Evolutionary conservation across 2,888 invertebrate species (phyloP), one percentile per base, ranked within the genome.

Genomic region (Macroteleia sp.): DNA sequence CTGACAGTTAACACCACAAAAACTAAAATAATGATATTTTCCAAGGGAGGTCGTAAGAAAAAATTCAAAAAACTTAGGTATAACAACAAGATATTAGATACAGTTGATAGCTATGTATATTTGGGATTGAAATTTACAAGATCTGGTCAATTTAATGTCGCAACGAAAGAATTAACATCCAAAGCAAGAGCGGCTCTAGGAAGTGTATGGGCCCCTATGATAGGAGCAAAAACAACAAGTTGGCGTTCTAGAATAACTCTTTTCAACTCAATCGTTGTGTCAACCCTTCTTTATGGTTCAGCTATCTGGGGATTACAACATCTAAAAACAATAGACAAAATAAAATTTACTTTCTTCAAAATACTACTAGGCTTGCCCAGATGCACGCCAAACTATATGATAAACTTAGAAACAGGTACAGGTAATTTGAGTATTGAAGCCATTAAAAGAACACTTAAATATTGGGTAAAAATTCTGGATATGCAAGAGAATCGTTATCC

Each of bases 171-270:
- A 14, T 17, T 41, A 41, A 4, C 8, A 41, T 12, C 41, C 8
- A 41, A 41, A 14, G 41, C 41, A 16, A 41, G 41, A 41, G 14
- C n/a, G 42, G 42, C 42, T 20, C 17, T 44, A 20, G 20, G 20
- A 44, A 20, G 42, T 19, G 20, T 44, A 44, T 44, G 42, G 42
- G n/a, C 19, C 3, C 42, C 42, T 17, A 16, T 44, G 42, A 44
- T 44, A 5, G 42, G 6, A 12, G 16, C 39, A 14, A 39, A 39
- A 39, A 14, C 16, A 17, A 6, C 12, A 14, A 39, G 10, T 10
- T 39, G 39, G 39, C 2, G 2, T 10, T 39, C 39, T 3, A 39
- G 39, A 39, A 16, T 39, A 16, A 39, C 3, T 8, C 39, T 39
- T 6, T 39, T 39, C 10, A 17, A 39, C 14, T 3, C 39, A 39